phyloP scores from a whole-genome alignment of 1,140 invertebrate genomes.

The Drosophila mauritiana region DNA sequence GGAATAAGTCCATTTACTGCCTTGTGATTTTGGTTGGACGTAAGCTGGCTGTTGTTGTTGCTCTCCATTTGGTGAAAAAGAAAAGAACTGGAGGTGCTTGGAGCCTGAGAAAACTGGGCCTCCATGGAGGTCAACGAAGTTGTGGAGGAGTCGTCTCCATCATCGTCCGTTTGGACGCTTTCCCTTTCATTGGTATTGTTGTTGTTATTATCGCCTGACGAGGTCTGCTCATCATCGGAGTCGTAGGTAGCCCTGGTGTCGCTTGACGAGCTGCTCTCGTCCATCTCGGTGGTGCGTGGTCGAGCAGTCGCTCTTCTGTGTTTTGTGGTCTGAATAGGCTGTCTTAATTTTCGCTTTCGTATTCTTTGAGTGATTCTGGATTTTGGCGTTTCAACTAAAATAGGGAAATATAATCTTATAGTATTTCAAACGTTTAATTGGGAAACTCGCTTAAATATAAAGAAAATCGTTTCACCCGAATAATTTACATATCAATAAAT shows the following conservation, averaged over 20 bases:
- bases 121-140: slow-evolving; percentile 69
- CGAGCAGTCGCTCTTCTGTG: slow-evolving; percentile 20
- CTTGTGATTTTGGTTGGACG: slow-evolving; percentile 46
- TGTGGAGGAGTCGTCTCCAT: slow-evolving; percentile 6
- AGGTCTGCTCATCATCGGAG: slow-evolving; percentile 9
- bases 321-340: slow-evolving; percentile 36
- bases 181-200: slow-evolving; percentile 8
- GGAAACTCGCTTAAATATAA: too few species aligned
- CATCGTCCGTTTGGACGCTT: slow-evolving; percentile 1
- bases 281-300: slow-evolving; percentile 18
- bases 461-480: not conserved
- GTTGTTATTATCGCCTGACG: not conserved
- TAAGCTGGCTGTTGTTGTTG: slow-evolving; percentile 61
- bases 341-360: slow-evolving; percentile 51
- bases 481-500: not conserved
- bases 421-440: not conserved
- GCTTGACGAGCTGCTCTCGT: slow-evolving; percentile 18
- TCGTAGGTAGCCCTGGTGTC: slow-evolving; percentile 28
- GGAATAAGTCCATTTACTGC: slow-evolving; percentile 30
- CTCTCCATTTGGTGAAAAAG: slow-evolving; percentile 34
- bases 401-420: not conserved
- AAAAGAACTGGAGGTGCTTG: slow-evolving; percentile 60
- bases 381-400: slow-evolving; percentile 48
- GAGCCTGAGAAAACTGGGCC: slow-evolving; percentile 63
- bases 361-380: slow-evolving; percentile 24